Percentiles rank a stretch among this genome's conserved stretches.
Conservation (phyloP, 35 echinoderm and acorn worm species). For the Lytechinus variegatus region DNA sequence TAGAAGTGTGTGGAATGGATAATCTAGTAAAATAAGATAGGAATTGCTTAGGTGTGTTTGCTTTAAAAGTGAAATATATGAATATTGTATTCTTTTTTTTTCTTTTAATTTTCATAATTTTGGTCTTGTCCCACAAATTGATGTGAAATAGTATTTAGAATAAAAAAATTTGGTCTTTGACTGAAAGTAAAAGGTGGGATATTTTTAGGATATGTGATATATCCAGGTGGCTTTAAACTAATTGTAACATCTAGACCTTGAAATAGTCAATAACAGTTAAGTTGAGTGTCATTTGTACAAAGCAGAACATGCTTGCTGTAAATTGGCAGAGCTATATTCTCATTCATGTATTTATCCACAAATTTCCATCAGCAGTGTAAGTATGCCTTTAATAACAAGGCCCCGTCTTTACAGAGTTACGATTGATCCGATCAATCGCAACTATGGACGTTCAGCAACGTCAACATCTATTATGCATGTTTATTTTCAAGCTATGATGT, state of each 20-base stretch:
- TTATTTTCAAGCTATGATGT: too few species aligned
- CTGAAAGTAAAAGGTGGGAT: not conserved
- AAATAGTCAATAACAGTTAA: not conserved
- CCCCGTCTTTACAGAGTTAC: too few species aligned
- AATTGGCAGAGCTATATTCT: constrained; percentile 11
- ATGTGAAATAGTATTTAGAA: too few species aligned
- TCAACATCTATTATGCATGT: too few species aligned
- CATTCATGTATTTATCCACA: not conserved
- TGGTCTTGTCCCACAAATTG: too few species aligned
- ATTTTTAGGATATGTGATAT: not conserved
- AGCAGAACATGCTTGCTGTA: not conserved
- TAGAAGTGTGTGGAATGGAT: not conserved
- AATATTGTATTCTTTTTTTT: not conserved
- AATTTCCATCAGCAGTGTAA: not conserved
- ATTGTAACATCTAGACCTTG: not conserved
- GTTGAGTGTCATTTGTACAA: not conserved
- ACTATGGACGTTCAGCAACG: too few species aligned
- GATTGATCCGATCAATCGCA: too few species aligned
- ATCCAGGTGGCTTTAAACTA: not conserved
- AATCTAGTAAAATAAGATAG: not conserved
- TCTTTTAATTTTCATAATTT: too few species aligned
- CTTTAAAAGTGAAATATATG: not conserved
- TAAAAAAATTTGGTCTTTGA: not conserved
- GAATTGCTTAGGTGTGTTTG: not conserved
- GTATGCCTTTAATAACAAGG: not conserved